Base-by-base conservation (phyloP, 2,113 vertebrate species). In the Macrotus californicus region DNA sequence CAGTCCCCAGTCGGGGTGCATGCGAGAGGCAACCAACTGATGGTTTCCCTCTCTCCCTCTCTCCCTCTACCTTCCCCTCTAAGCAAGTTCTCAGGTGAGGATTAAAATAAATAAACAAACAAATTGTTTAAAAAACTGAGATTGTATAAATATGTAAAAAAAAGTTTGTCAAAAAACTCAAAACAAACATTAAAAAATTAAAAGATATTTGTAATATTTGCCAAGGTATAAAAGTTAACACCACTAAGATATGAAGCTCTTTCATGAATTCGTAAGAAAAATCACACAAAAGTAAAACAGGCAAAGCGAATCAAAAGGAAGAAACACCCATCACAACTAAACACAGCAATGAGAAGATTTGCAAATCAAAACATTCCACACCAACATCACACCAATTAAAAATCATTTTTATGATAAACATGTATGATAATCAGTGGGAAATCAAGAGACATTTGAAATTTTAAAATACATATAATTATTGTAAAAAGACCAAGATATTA, bases 401-500 rank as follows among this genome's bases (percentile, higher is more conserved):
- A 81, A 80, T 39, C 39, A 64, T 13, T 82, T 46, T 66, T 87
- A 75, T 59, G 66, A 54, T 64, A 93, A 96, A 76, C 2, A n/a
- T 14, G 14, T 79, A 81, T 80, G 80, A 72, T 81, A 91, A 87
- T 12, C 6, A 1, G 5, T 29, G 4, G 29, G 39, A 87, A 77
- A 77, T 34, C 61, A 91, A 93, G 16, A 75, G 22, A 72, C 14
- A 79, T 61, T 82, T n/a, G 93, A 72, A 92, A 73, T 36, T 48
- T 73, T 36, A 21, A 39, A 76, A 85, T 31, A 39, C 5, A 70
- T 75, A 64, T 36, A 36, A 76, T 3, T 92, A 18, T 67, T 83
- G 7, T 73, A 56, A 39, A 92, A 90, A 90, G 59, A 54, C 12
- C 41, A 88, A 85, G 92, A 95, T 88, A 94, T 54, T 59, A 89